Base-by-base conservation (phyloP, 2,888 invertebrate genomes). In the Cosmorhoe ocellata region DNA sequence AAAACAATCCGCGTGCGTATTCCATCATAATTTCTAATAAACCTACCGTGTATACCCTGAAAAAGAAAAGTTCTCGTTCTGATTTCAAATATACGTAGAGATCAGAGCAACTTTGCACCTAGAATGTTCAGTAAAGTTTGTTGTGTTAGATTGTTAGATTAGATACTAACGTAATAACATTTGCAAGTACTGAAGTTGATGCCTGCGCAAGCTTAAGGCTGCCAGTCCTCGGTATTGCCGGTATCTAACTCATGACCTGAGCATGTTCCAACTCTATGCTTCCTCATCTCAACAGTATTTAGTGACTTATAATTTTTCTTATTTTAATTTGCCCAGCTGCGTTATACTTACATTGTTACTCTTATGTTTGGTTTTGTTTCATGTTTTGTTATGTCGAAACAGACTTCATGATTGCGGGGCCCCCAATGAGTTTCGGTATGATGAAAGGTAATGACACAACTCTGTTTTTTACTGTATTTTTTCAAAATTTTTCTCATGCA, bases 381-480 rank as follows among this genome's bases (percentile, higher is more conserved):
- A 93, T 93, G 92, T 93, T 93, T 92, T 94, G 93, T 94, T 93
- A 84, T 90, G 82, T 90, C 78, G 82, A 86, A 88, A 90, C 90
- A 90, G 90, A 90, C 89, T 90, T 89, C 90, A 94, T 94, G 94
- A 93, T 93, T 91, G 93, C 94, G 91, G 94, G 94, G 89, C 93
- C 93, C 91, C 94, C 94, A 90, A 93, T 95, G 92, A 94, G 94
- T 92, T 95, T 94, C 94, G 94, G 95, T 94, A 95, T 95, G 91
- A 93, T 95, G 91, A 95, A 95, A 95, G 95, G 95, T 95, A 95
- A 94, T 90, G 83, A 85, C 76, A 76, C 78, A 74, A 80, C 40
- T 74, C 74, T 77, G 79, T 79, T 74, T 74, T 48, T 75, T 76
- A 70, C 71, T 73, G 63, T 71, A 69, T 67, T 67, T 69, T 78